Conservation (phyloP, 2,888 invertebrate genomes). For the Polydrusus cervinus region DNA sequence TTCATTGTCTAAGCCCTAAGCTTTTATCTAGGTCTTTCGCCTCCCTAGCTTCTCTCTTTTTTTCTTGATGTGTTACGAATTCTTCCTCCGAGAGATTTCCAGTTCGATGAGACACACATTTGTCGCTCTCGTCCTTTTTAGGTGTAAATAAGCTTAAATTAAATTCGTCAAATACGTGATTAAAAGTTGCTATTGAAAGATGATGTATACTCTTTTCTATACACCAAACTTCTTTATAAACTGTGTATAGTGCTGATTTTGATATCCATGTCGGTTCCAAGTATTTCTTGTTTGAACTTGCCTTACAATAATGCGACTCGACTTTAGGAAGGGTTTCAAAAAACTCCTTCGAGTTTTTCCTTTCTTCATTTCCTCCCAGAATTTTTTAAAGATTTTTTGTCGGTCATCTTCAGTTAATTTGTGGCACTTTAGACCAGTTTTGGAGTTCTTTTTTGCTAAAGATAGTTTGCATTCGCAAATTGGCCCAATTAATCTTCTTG, state of each 20-base stretch:
- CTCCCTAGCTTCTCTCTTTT: background rate
- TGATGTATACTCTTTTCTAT: background rate
- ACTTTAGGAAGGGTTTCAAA: too few relatives aligned
- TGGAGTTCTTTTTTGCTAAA: too few relatives aligned
- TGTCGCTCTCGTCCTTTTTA: background rate
- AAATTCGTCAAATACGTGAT: background rate
- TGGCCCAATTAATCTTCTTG: conserved; percentile 4
- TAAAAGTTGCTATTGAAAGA: background rate
- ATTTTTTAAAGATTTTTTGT: background rate
- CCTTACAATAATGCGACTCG: too few relatives aligned
- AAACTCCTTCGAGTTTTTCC: too few relatives aligned
- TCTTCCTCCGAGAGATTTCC: background rate
- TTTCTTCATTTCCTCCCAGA: conserved; percentile 1
- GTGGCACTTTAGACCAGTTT: too few relatives aligned
- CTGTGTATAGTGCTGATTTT: background rate
- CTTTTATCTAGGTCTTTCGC: background rate
- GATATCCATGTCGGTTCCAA: too few relatives aligned
- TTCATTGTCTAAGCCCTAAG: background rate
- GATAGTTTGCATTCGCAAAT: conserved; percentile 1
- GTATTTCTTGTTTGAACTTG: too few relatives aligned
- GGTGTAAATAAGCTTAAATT: background rate
- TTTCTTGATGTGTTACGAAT: background rate
- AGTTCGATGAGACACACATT: background rate
- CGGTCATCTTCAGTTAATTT: too few relatives aligned
- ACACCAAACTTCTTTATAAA: background rate